phyloP scores from a whole-genome alignment of 2,797 vertebrate genomes.

The Dromococcyx pavoninus region DNA sequence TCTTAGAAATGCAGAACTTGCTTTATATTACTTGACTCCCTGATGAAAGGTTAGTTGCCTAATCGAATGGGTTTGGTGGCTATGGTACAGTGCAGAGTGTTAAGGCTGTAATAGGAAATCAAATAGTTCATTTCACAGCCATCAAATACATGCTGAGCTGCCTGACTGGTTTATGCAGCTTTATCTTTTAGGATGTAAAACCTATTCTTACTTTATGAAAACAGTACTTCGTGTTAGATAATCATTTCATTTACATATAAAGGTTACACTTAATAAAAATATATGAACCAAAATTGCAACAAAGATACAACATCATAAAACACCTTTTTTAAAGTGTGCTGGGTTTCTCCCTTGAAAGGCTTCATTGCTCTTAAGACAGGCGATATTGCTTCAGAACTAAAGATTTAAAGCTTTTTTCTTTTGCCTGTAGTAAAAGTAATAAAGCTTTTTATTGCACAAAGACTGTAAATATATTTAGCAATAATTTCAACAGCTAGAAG shows the following conservation, averaged over 20 bases:
- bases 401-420: slow-evolving; percentile 76
- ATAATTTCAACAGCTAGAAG: slow-evolving; percentile 72
- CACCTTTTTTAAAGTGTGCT: slow-evolving; percentile 52
- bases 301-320: slow-evolving; percentile 66
- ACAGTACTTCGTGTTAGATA: slow-evolving; percentile 69
- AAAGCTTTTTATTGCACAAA: slow-evolving; percentile 75
- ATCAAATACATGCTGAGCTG: slow-evolving; percentile 63
- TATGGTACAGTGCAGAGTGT: slow-evolving; percentile 10
- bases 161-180: slow-evolving; percentile 64
- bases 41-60: slow-evolving; percentile 45
- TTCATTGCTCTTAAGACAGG: slow-evolving; percentile 75
- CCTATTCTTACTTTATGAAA: slow-evolving; percentile 73
- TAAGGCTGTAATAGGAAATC: slow-evolving; percentile 69
- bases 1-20: not conserved
- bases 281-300: slow-evolving; percentile 73
- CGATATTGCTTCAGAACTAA: slow-evolving; percentile 72
- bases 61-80: slow-evolving; percentile 11
- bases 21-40: not conserved
- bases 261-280: slow-evolving; percentile 76
- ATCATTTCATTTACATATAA: slow-evolving; percentile 76
- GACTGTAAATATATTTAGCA: slow-evolving; percentile 76
- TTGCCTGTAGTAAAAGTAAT: slow-evolving; percentile 71
- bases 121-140: slow-evolving; percentile 73
- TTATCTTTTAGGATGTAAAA: slow-evolving; percentile 70
- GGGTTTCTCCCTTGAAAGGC: slow-evolving; percentile 60